Evolutionary conservation across 1,140 invertebrate species (phyloP).

Genomic region (Chionoecetes opilio): DNA sequence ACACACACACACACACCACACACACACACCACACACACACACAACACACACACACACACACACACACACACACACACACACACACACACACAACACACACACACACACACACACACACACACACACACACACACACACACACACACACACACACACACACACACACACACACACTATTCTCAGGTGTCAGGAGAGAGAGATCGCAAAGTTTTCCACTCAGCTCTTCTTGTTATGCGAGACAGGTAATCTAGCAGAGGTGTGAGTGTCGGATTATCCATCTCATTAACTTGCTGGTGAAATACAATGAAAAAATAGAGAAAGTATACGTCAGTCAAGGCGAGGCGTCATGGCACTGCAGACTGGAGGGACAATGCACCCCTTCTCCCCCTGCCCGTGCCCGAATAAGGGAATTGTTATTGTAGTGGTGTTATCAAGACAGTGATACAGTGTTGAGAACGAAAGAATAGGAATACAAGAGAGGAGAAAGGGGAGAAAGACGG

Average conservation of each 20-base stretch:
- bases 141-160: slow-evolving; percentile 18
- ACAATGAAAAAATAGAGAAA: background rate
- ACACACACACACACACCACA: slow-evolving; percentile 4
- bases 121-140: slow-evolving; percentile 18
- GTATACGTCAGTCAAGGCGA: background rate
- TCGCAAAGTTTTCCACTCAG: background rate
- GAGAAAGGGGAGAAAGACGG: background rate
- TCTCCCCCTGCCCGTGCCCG: background rate
- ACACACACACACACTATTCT: background rate
- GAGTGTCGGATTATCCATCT: background rate
- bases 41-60: too few species aligned
- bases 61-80: background rate
- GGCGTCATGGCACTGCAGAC: background rate
- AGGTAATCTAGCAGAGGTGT: slow-evolving; percentile 18
- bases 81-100: too few species aligned
- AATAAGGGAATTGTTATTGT: background rate
- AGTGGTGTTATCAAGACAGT: background rate
- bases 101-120: slow-evolving; percentile 10
- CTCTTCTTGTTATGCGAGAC: background rate
- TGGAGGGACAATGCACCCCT: background rate
- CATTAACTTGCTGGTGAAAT: background rate
- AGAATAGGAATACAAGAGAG: background rate
- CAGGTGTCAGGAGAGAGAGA: background rate
- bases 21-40: too few species aligned
- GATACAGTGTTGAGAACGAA: background rate